Conservation (phyloP, 2,888 invertebrate genomes). For the Xanthia icteritia region DNA sequence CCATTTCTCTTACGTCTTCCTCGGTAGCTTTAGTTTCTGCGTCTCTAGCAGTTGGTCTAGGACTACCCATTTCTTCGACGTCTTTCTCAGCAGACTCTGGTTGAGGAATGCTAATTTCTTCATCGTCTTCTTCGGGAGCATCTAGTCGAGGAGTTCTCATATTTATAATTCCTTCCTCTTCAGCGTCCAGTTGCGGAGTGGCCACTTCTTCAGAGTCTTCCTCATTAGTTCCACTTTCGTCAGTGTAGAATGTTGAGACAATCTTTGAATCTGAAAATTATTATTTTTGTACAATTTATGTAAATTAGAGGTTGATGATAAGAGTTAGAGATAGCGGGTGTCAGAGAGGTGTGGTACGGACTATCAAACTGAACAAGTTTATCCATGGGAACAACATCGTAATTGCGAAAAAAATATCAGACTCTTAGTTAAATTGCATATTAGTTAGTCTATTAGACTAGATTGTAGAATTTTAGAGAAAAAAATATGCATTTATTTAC, state of each 20-base stretch:
- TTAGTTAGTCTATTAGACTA: no score
- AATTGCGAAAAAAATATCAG: not conserved
- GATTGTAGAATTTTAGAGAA: no score
- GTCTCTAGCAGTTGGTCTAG: not conserved
- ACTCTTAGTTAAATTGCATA: no score
- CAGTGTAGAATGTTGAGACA: not conserved
- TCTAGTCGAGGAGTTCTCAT: not conserved
- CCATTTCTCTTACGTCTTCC: not conserved
- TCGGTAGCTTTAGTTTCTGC: constrained; percentile 5
- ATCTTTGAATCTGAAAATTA: constrained; percentile 44
- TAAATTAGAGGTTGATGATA: not conserved
- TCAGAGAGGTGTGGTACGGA: not conserved
- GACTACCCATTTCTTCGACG: not conserved
- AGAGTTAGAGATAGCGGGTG: no score
- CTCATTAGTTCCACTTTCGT: not conserved
- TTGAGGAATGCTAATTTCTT: not conserved
- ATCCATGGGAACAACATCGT: not conserved
- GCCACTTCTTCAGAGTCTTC: not conserved
- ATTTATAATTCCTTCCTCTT: not conserved
- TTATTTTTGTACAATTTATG: not conserved
- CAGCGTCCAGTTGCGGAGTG: not conserved
- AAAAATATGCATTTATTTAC: no score
- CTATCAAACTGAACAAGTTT: not conserved
- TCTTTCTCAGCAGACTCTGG: not conserved
- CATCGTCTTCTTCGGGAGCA: not conserved